phyloP scores from a whole-genome alignment of 2,113 vertebrate genomes.

The Spea bombifrons region DNA sequence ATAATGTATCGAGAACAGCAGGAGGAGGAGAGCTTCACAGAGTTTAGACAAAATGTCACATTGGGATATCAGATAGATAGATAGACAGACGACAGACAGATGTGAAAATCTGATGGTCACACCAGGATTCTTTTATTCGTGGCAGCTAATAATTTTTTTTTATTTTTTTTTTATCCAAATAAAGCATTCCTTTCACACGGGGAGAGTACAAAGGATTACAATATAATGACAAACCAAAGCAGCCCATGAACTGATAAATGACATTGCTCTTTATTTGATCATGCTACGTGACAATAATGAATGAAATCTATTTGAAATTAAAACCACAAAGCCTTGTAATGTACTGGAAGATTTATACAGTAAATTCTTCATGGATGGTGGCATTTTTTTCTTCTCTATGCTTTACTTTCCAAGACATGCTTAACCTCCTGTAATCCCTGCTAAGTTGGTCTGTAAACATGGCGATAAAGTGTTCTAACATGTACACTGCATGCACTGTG shows the following conservation, averaged over 20 bases:
- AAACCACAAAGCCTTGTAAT: neutral
- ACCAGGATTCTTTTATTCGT: neutral
- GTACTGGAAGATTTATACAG: slow-evolving; percentile 26
- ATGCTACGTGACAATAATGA: slow-evolving; percentile 31
- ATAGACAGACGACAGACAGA: neutral
- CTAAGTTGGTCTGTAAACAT: slow-evolving; percentile 45
- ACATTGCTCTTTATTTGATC: slow-evolving; percentile 41
- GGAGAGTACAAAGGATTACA: neutral
- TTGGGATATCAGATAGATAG: neutral
- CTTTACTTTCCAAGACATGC: slow-evolving; percentile 39
- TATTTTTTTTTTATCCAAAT: neutral
- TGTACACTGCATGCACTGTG: slow-evolving; percentile 31
- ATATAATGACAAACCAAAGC: neutral
- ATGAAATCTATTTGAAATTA: slow-evolving; percentile 33
- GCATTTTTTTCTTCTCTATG: slow-evolving; percentile 6
- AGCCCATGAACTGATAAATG: slow-evolving; percentile 23
- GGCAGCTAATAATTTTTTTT: neutral
- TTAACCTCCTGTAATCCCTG: slow-evolving; percentile 44
- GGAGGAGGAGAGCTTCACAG: neutral
- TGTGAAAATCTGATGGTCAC: neutral
- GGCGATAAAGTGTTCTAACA: slow-evolving; percentile 40
- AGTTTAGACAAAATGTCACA: neutral
- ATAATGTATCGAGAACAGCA: neutral
- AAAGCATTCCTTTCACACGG: neutral
- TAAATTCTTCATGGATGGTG: slow-evolving; percentile 38